A percentile compares a stretch with the other conserved stretches of the same genome.
These are phyloP conservation scores for Himantopus leucocephalus DNA, from an alignment of 2,113 vertebrate genomes.

Conservation along the genomic window DNA sequence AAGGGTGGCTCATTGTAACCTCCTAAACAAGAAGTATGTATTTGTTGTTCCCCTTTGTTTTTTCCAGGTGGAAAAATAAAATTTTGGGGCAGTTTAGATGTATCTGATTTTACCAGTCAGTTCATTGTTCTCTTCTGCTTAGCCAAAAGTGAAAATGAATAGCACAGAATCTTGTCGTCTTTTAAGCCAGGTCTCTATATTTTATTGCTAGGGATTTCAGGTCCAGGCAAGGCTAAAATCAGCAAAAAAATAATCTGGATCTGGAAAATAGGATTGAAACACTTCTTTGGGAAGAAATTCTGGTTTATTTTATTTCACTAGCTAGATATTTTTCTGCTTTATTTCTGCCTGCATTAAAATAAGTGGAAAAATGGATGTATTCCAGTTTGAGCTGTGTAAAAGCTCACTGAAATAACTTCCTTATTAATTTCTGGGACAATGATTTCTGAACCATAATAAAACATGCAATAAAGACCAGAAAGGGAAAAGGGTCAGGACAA, in stretches of 20 bases:
- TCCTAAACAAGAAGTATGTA: background rate
- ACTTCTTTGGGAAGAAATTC: background rate
- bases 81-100: background rate
- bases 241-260: background rate
- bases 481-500: background rate
- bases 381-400: background rate
- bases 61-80: background rate
- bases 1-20: background rate
- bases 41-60: background rate
- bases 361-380: background rate
- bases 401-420: background rate
- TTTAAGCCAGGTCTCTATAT: background rate
- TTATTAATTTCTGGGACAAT: background rate
- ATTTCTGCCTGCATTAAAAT: background rate
- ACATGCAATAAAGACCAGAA: background rate
- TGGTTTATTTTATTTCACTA: background rate
- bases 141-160: background rate
- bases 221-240: background rate
- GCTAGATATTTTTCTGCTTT: background rate
- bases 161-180: background rate
- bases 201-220: background rate
- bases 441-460: background rate
- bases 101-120: background rate
- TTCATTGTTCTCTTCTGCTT: background rate
- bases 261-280: background rate